Conservation (phyloP, 1,140 invertebrate genomes). For the Cydia splendana region DNA sequence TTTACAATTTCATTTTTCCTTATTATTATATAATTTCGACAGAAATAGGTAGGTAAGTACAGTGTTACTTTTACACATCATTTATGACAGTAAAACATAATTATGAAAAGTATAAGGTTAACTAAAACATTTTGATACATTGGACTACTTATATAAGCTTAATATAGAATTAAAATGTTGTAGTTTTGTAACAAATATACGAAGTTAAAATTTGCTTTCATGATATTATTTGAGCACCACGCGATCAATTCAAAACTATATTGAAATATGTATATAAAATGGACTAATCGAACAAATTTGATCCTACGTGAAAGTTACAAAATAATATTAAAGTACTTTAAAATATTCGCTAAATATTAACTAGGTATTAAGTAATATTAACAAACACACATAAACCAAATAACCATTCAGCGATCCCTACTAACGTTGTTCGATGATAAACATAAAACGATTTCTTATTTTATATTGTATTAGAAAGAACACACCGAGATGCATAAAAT, state of each 20-base stretch:
- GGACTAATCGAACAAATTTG: constrained; percentile 20
- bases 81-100: background rate
- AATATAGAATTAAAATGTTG: constrained; percentile 42
- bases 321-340: background rate
- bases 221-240: constrained; percentile 63
- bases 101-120: constrained; percentile 8
- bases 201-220: constrained; percentile 36
- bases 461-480: constrained; percentile 46
- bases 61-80: background rate
- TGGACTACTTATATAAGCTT: constrained; percentile 34
- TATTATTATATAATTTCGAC: constrained; percentile 43
- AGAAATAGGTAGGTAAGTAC: constrained; percentile 29
- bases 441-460: constrained; percentile 36
- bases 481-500: constrained; percentile 56
- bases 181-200: constrained; percentile 39
- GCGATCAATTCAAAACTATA: constrained; percentile 38
- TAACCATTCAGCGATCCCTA: constrained; percentile 21
- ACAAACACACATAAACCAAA: constrained; percentile 26
- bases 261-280: background rate
- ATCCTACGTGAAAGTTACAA: constrained; percentile 36
- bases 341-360: background rate
- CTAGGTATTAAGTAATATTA: constrained; percentile 18
- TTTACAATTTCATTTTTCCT: constrained; percentile 49
- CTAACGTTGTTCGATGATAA: constrained; percentile 39
- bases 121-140: background rate